A percentile compares a stretch with the other conserved stretches of the same genome.
phyloP scores from a whole-genome alignment of 2,113 vertebrate species.

The Typhlomys cinereus region DNA sequence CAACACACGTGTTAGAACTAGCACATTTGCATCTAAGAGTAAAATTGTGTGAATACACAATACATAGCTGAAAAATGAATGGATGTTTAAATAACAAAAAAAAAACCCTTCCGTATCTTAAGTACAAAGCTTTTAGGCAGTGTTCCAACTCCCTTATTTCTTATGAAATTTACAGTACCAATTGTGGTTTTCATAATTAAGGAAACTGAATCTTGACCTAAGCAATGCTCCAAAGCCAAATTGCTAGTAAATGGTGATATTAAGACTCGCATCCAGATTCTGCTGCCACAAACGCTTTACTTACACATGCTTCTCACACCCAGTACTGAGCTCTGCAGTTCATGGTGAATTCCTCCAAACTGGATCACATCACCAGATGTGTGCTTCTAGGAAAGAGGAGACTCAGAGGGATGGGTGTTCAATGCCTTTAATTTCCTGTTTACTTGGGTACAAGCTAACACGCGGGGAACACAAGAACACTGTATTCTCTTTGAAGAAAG shows the following conservation, averaged over 20 bases:
- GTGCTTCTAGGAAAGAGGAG: neutral
- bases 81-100: too few species aligned
- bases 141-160: neutral
- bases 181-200: neutral
- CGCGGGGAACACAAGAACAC: neutral
- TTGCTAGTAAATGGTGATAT: neutral
- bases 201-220: neutral
- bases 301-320: neutral
- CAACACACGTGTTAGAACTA: too few species aligned
- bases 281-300: neutral
- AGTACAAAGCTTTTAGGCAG: neutral
- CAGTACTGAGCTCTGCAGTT: neutral
- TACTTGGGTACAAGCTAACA: conserved; percentile 41
- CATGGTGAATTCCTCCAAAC: neutral
- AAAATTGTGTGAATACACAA: too few species aligned
- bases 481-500: neutral
- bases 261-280: neutral
- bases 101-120: too few species aligned
- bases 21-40: too few species aligned
- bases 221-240: neutral
- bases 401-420: neutral
- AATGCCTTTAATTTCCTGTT: neutral
- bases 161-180: conserved; percentile 25
- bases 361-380: neutral
- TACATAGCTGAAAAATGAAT: too few species aligned